Evolutionary conservation across 2,888 invertebrate genomes (phyloP), one percentile per base, ranked within the genome.

Genomic region (Polymixis flavicincta): DNA sequence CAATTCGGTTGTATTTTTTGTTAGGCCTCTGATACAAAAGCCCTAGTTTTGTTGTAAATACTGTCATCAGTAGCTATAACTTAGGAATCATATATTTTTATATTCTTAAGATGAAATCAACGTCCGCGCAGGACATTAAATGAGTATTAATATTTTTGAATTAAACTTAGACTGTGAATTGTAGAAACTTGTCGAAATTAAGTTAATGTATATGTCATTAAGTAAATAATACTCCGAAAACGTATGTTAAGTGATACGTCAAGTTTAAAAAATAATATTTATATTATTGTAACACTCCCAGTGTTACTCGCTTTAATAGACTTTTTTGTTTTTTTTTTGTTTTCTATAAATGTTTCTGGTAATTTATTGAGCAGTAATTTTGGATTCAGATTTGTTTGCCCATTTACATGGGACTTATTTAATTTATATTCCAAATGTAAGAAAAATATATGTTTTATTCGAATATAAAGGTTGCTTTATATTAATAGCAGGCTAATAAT

Each of bases 111-210:
- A 74, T 76, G 59, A 77, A 76, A 87, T 76, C 74, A 68, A 78
- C 69, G 77, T 86, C 89, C 87, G 60, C 2, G 28, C 6, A 42
- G 84, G 88, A 85, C 88, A 76, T 71, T 74, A 80, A 87, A 89
- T 85, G 88, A 90, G 90, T 90, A 90, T 90, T 90, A 87, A 85
- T 85, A 83, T 84, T 79, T 83, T 88, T 79, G 80, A 89, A 86
- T 86, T 78, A 61, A 82, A 71, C 45, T 85, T 88, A 86, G 85
- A 85, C 78, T 90, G 90, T 87, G 78, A 84, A 85, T 75, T 73
- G 45, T 83, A 83, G 74, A 69, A 75, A 74, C 13, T 83, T 77
- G 69, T 83, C 76, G 67, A 76, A 84, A 80, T 78, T 86, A 85
- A 82, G 83, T 76, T 85, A 45, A 76, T 80, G 14, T 86, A 83